These are phyloP conservation scores for Charina bottae DNA, from an alignment of 2,113 vertebrate genomes.

Conservation along the genomic window DNA sequence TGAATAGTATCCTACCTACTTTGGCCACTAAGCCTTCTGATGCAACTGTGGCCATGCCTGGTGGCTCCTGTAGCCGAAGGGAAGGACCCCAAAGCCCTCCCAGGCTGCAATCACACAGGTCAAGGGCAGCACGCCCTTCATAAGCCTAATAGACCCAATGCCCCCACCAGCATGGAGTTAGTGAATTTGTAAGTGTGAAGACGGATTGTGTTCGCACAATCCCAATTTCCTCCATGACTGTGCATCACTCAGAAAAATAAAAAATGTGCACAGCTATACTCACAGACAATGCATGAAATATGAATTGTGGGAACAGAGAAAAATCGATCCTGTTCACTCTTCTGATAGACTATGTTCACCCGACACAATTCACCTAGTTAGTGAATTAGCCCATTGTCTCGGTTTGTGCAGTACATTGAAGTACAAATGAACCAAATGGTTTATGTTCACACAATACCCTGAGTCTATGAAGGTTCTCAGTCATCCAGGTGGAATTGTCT, in stretches of 20 bases:
- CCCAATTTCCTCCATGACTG: neutral
- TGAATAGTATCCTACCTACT: neutral
- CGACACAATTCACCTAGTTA: neutral
- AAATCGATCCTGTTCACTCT: neutral
- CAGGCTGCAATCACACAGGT: neutral
- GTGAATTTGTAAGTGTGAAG: neutral
- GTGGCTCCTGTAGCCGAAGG: neutral
- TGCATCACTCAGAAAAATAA: neutral
- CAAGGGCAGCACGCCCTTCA: neutral
- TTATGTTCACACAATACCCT: neutral
- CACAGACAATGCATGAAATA: neutral
- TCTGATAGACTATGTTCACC: neutral
- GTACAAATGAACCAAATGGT: neutral
- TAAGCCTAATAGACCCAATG: neutral
- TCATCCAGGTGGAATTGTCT: no score
- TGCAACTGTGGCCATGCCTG: neutral
- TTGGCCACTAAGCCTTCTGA: neutral
- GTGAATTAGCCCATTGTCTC: neutral
- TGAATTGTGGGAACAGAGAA: neutral
- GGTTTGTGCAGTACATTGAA: neutral
- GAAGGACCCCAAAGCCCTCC: neutral
- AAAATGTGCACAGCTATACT: neutral
- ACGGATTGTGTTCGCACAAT: neutral
- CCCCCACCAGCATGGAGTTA: neutral
- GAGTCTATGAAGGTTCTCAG: no score